These are phyloP conservation scores for Drosophila ironensis DNA, from an alignment of 1,140 invertebrate genomes.

Conservation along the genomic window DNA sequence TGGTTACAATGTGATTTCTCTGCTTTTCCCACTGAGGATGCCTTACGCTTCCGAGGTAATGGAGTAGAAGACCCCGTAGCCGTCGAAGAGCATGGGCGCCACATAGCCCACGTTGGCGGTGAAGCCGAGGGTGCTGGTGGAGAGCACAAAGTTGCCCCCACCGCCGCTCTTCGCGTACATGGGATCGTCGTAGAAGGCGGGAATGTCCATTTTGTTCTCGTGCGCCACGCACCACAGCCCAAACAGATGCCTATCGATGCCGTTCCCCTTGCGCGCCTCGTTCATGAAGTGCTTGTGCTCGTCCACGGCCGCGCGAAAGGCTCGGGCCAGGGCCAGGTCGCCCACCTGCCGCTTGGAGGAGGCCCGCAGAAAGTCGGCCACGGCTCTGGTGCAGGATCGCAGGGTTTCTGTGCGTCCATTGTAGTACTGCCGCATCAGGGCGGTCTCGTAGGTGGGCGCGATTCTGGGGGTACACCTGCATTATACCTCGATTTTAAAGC, in stretches of 20 bases:
- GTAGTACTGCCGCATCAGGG: constrained; percentile 83
- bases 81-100: constrained; percentile 85
- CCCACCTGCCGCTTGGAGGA: constrained; percentile 70
- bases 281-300: constrained; percentile 81
- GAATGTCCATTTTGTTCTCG: constrained; percentile 83
- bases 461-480: too few relatives aligned
- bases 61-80: constrained; percentile 86
- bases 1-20: not conserved
- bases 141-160: constrained; percentile 85
- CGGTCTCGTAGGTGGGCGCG: constrained; percentile 84
- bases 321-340: constrained; percentile 41
- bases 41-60: constrained; percentile 69
- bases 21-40: too few relatives aligned
- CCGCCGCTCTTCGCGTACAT: constrained; percentile 85
- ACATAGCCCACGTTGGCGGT: constrained; percentile 84
- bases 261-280: constrained; percentile 83
- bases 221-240: constrained; percentile 87
- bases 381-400: constrained; percentile 82
- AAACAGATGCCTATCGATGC: constrained; percentile 88
- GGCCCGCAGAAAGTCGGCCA: constrained; percentile 80
- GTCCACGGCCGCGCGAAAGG: constrained; percentile 78
- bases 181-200: constrained; percentile 84
- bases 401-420: constrained; percentile 84
- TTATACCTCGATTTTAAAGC: too few relatives aligned
- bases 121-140: constrained; percentile 85